phyloP scores from a whole-genome alignment of 1,140 invertebrate species.

The Thalassaphorura encarpata region DNA sequence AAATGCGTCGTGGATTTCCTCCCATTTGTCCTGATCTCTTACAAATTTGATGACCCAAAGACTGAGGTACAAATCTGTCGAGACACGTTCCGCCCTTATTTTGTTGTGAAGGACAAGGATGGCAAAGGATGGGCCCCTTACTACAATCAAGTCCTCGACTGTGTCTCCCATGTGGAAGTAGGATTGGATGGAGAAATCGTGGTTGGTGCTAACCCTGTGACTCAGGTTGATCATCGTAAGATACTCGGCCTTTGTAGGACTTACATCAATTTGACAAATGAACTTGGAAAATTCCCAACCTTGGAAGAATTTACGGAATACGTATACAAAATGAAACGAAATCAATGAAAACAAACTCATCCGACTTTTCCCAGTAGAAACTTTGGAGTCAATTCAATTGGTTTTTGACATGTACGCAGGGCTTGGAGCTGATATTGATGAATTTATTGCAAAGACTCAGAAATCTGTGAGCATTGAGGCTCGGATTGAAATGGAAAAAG shows the following conservation, averaged over 20 bases:
- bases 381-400: not conserved
- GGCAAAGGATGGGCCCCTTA: not conserved
- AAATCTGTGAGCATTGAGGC: not conserved
- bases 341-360: not conserved
- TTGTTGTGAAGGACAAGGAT: not conserved
- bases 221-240: not conserved
- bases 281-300: not conserved
- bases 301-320: not conserved
- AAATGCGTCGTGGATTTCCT: not conserved
- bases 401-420: not conserved
- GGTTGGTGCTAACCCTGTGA: not conserved
- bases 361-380: not conserved
- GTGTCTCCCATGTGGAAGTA: not conserved
- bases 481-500: not conserved
- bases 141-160: constrained; percentile 6
- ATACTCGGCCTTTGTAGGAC: not conserved
- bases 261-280: not conserved
- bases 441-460: not conserved
- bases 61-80: not conserved
- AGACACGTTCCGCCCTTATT: constrained; percentile 9
- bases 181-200: not conserved
- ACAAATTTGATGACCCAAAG: not conserved
- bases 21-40: not conserved
- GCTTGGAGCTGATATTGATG: not conserved
- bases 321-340: not conserved